phyloP scores from a whole-genome alignment of 2,888 invertebrate genomes.

The Euplexia lucipara region DNA sequence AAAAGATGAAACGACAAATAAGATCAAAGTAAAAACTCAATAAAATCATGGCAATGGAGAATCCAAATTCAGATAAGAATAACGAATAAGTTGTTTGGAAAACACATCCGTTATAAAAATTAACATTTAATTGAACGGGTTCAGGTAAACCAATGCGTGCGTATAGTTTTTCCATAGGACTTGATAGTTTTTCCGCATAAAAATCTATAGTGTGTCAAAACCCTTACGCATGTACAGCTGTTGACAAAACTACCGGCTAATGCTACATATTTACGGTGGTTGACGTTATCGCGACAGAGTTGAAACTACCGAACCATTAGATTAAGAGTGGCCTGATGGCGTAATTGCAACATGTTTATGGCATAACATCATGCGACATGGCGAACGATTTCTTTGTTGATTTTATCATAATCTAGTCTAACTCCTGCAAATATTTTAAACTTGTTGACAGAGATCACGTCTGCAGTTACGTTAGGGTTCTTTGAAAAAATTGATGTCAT shows the following conservation, averaged over 20 bases:
- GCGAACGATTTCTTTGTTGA: constrained; percentile 45
- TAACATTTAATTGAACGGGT: not conserved
- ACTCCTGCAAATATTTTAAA: constrained; percentile 35
- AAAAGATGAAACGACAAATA: constrained; percentile 3
- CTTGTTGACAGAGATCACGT: constrained; percentile 30
- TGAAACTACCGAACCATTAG: constrained; percentile 83
- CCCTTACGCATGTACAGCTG: constrained; percentile 78
- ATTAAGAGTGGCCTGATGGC: constrained; percentile 69
- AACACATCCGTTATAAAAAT: not conserved
- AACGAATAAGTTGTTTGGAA: not conserved
- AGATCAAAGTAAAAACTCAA: constrained; percentile 16
- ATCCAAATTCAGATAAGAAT: not conserved
- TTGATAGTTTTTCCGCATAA: not conserved
- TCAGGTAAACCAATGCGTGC: not conserved
- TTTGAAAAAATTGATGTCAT: not conserved
- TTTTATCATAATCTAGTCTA: constrained; percentile 40
- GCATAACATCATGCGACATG: constrained; percentile 56
- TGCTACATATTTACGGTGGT: constrained; percentile 78
- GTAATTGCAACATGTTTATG: constrained; percentile 71
- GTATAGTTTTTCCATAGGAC: not conserved
- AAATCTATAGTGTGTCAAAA: constrained; percentile 26
- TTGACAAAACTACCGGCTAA: constrained; percentile 81
- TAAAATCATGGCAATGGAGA: not conserved
- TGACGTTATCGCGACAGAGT: constrained; percentile 85
- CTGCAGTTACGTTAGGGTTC: not conserved